A percentile compares a stretch with the other conserved stretches of the same genome.
Evolutionary conservation across 2,888 invertebrate species (phyloP).

Genomic region (Stomorhina lunata): DNA sequence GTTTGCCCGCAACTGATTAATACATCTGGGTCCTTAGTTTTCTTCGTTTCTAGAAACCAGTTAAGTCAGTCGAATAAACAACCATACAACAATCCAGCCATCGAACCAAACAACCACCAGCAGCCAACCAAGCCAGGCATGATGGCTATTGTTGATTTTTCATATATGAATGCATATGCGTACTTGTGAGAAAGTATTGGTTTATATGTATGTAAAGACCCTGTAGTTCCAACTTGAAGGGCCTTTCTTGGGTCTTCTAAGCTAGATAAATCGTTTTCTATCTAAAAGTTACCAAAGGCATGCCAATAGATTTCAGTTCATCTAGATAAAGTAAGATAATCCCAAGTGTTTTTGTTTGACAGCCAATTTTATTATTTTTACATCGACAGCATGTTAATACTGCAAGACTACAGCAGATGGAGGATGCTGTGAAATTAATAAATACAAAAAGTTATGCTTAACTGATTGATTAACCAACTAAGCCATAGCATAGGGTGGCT

Average conservation of each 20-base stretch:
- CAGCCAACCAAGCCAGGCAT: slow-evolving; percentile 2
- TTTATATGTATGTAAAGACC: neutral
- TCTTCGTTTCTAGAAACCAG: slow-evolving; percentile 5
- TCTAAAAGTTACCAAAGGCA: neutral
- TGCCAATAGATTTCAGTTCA: too few relatives aligned
- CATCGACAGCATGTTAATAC: too few relatives aligned
- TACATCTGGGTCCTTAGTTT: slow-evolving; percentile 35
- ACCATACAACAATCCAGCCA: neutral
- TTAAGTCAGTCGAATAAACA: neutral
- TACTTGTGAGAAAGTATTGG: neutral
- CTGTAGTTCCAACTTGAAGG: neutral
- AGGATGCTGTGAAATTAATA: too few relatives aligned
- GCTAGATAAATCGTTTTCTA: neutral
- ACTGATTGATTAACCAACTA: too few relatives aligned
- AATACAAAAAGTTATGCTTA: too few relatives aligned
- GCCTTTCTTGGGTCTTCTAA: neutral
- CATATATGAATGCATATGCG: neutral
- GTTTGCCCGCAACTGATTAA: slow-evolving; percentile 50
- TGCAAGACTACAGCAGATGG: too few relatives aligned
- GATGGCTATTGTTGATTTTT: slow-evolving; percentile 39
- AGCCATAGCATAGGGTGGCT: too few relatives aligned
- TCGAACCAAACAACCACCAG: neutral
- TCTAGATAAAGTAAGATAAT: too few relatives aligned
- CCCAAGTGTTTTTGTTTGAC: too few relatives aligned
- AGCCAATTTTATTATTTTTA: too few relatives aligned